Percentiles rank a stretch among this genome's conserved stretches.
Conservation (phyloP, 2,113 vertebrate genomes). For the Embiotoca jacksoni region DNA sequence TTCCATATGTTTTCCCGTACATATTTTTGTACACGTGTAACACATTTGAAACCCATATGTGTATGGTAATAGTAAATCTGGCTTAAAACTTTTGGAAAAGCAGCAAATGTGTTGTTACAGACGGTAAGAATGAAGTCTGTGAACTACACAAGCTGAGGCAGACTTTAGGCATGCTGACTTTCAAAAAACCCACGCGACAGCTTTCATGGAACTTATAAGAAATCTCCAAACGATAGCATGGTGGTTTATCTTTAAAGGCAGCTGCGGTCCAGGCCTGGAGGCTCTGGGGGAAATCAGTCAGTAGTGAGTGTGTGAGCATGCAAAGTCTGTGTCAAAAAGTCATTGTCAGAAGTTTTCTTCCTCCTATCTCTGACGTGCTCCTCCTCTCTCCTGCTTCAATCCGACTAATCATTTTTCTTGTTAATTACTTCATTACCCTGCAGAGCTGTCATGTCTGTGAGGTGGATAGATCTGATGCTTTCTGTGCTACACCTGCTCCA, state of each 20-base stretch:
- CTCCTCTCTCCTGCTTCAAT: constrained; percentile 56
- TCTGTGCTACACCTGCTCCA: constrained; percentile 27
- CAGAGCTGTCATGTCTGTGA: constrained; percentile 52
- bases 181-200: constrained; percentile 38
- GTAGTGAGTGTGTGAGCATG: constrained; percentile 21
- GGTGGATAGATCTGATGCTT: constrained; percentile 30
- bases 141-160: constrained; percentile 32
- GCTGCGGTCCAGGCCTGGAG: constrained; percentile 43
- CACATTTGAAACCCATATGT: constrained; percentile 18
- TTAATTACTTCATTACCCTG: constrained; percentile 71
- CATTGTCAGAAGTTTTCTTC: constrained; percentile 46
- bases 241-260: constrained; percentile 68
- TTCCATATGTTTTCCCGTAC: constrained; percentile 19
- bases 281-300: constrained; percentile 55
- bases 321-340: constrained; percentile 51
- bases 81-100: constrained; percentile 7
- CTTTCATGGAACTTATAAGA: constrained; percentile 54
- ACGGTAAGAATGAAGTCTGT: constrained; percentile 40
- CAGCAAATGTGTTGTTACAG: not conserved
- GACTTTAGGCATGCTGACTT: constrained; percentile 49
- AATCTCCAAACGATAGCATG: constrained; percentile 54
- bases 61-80: constrained; percentile 3
- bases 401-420: constrained; percentile 66
- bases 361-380: constrained; percentile 52
- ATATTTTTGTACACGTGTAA: not conserved